phyloP scores from a whole-genome alignment of 2,113 vertebrate species.

The Polypterus senegalus region DNA sequence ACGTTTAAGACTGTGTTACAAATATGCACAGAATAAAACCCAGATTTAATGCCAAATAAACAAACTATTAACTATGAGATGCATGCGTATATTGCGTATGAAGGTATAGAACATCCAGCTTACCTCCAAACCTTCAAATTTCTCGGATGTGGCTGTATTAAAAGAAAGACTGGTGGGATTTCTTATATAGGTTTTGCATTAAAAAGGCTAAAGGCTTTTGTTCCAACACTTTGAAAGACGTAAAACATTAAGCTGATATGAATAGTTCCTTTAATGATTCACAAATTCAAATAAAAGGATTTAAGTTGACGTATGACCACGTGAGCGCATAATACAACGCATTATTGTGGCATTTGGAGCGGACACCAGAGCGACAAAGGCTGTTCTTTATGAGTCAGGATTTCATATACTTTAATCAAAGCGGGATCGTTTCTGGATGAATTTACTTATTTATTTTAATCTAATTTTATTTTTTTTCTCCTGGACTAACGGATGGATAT shows the following conservation, averaged over 20 bases:
- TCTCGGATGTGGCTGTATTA: no score
- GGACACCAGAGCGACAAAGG: slow-evolving; percentile 69
- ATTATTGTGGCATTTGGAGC: slow-evolving; percentile 84
- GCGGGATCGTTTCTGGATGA: slow-evolving; percentile 33
- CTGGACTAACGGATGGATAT: slow-evolving; percentile 54
- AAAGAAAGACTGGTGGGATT: no score
- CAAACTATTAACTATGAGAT: no score
- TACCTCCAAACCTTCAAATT: no score
- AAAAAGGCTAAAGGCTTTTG: background rate
- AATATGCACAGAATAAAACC: no score
- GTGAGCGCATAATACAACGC: slow-evolving; percentile 84
- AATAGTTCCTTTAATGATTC: slow-evolving; percentile 78
- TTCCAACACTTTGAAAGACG: slow-evolving; percentile 4
- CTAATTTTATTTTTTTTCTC: slow-evolving; percentile 18
- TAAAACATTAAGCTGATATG: slow-evolving; percentile 44
- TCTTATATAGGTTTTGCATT: no score
- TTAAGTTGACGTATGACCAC: slow-evolving; percentile 95
- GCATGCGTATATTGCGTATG: no score
- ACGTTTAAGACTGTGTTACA: no score
- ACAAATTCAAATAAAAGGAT: slow-evolving; percentile 90
- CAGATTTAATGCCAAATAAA: no score
- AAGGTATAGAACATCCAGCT: no score
- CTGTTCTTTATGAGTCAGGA: slow-evolving; percentile 69
- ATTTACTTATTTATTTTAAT: no score
- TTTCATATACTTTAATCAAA: slow-evolving; percentile 41